phyloP scores from a whole-genome alignment of 2,797 vertebrate genomes.

The Ispidina lecontei region DNA sequence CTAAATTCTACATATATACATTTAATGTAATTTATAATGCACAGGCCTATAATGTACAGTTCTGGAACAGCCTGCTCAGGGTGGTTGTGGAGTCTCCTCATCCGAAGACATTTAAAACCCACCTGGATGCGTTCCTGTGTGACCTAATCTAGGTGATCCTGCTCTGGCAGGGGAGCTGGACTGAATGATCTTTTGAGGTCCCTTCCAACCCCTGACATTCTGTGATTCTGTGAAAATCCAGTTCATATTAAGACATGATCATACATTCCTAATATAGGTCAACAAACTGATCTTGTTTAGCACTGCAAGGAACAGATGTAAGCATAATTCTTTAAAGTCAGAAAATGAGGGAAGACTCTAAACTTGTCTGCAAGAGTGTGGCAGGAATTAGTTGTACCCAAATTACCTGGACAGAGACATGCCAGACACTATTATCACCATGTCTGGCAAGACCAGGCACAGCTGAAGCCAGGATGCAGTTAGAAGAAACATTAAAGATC shows the following conservation, averaged over 20 bases:
- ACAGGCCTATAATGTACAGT: neutral
- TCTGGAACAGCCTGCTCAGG: too few species aligned
- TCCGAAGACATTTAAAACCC: too few species aligned
- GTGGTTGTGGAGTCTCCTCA: too few species aligned
- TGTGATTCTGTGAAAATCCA: neutral
- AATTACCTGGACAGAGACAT: neutral
- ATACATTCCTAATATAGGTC: neutral
- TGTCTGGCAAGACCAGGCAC: neutral
- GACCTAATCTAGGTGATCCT: too few species aligned
- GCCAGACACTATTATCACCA: neutral
- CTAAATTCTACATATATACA: neutral
- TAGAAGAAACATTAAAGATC: neutral
- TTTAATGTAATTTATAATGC: neutral
- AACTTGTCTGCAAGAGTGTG: neutral
- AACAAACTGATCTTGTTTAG: neutral
- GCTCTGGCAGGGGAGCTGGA: too few species aligned
- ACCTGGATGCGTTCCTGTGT: too few species aligned
- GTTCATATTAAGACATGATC: neutral
- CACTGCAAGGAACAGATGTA: neutral
- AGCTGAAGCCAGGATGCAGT: neutral
- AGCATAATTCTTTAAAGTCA: neutral
- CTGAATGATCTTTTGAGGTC: too few species aligned
- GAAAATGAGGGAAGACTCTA: neutral
- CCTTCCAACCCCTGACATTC: too few species aligned
- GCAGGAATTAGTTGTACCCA: neutral